Base-by-base conservation (phyloP, 2,113 vertebrate genomes). In the Muscicapa adusta region DNA sequence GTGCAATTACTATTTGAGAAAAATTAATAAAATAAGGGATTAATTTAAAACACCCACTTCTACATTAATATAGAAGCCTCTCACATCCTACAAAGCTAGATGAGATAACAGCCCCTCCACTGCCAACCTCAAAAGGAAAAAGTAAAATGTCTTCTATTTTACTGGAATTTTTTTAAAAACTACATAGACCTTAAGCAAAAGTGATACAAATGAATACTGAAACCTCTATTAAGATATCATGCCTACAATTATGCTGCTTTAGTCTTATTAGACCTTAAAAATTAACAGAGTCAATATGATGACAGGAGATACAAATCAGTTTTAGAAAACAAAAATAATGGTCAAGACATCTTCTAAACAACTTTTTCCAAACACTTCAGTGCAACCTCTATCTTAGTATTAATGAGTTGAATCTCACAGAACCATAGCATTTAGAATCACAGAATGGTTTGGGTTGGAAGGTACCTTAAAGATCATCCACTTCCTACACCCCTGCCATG, bases 1-100 rank as follows among this genome's bases (percentile, higher is more conserved):
- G 5, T 81, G 76, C 80, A 84, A 77, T 48, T 74, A 77, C 68
- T 85, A 53, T 78, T 63, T 71, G 53, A 85, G 58, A 88, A 80
- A 93, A 94, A 91, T 42, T 75, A 93, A 88, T 76, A 72, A 92
- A 93, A 57, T 42, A 82, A 26, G 77, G 75, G 61, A 84, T 63
- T 70, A 86, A 77, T 72, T 91, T 81, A 78, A 89, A 83, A 92
- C 51, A 91, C 38, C 61, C 45, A 71, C 73, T 89, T 89, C 62
- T 78, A 50, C 26, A 25, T 94, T 93, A 85, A 85, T 58, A 82
- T 47, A 94, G 67, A 94, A 85, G 51, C 63, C 18, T 85, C 47
- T 79, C 62, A 47, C 34, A 73, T 43, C 54, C 42, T 63, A 71
- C 48, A 77, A 81, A 91, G 14, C 33, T 79, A 38, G 29, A 74